A percentile compares a stretch with the other conserved stretches of the same genome.
Evolutionary conservation across 2,113 vertebrate species (phyloP).

Genomic region (Ammodytes marinus): DNA sequence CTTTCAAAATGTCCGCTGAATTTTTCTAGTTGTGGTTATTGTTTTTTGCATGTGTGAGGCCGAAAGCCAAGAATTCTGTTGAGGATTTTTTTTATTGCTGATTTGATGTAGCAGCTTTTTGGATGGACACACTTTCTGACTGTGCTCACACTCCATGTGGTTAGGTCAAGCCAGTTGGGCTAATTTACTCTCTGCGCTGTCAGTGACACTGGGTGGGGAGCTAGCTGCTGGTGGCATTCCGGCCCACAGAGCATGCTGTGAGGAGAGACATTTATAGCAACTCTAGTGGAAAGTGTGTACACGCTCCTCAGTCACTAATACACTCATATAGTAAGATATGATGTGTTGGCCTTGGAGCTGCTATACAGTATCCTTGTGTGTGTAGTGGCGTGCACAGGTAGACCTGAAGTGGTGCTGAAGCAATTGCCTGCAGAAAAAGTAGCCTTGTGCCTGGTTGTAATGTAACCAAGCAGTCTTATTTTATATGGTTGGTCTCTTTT

Average conservation of each 20-base stretch:
- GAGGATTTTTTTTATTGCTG: conserved; percentile 80
- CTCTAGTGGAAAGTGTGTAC: conserved; percentile 35
- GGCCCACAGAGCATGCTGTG: conserved; percentile 59
- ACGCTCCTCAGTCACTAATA: conserved; percentile 52
- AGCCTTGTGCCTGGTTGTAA: too few species aligned
- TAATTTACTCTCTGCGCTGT: conserved; percentile 87
- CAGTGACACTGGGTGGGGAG: conserved; percentile 74
- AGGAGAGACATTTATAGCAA: conserved; percentile 66
- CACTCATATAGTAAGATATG: conserved; percentile 53
- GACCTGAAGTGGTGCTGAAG: too few species aligned
- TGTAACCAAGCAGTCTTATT: too few species aligned
- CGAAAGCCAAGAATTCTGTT: conserved; percentile 73
- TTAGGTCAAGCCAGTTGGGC: conserved; percentile 89
- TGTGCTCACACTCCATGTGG: conserved; percentile 88
- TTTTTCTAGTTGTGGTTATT: conserved; percentile 79
- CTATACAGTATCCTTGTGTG: conserved; percentile 17
- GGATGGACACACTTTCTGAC: conserved; percentile 86
- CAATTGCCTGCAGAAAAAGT: too few species aligned
- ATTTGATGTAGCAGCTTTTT: conserved; percentile 84
- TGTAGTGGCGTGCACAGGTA: too few species aligned
- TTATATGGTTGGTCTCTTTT: too few species aligned
- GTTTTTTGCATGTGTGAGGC: conserved; percentile 84
- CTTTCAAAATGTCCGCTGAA: too few species aligned
- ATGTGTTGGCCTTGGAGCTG: conserved; percentile 48
- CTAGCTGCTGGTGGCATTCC: conserved; percentile 56